These are phyloP conservation scores for Emmelina monodactyla DNA, from an alignment of 2,888 invertebrate species.

Conservation along the genomic window DNA sequence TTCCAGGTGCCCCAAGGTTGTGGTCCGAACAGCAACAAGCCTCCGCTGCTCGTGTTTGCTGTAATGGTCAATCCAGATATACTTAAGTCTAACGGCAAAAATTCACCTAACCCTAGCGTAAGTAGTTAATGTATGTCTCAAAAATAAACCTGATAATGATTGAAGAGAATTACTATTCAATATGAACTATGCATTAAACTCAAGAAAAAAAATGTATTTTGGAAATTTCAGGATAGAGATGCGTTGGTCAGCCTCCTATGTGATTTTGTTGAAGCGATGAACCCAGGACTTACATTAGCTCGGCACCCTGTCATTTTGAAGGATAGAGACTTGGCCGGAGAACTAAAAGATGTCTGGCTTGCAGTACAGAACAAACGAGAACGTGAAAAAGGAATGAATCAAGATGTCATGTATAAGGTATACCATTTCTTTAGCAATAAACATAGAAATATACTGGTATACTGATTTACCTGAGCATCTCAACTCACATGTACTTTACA, in stretches of 20 bases:
- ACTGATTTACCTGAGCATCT: too few species aligned
- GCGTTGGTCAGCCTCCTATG: constrained; percentile 73
- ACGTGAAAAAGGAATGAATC: constrained; percentile 52
- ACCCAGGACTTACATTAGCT: constrained; percentile 68
- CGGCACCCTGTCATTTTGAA: constrained; percentile 69
- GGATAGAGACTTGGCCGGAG: constrained; percentile 75
- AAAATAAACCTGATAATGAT: constrained; percentile 1
- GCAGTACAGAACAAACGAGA: constrained; percentile 70
- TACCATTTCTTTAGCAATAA: too few species aligned
- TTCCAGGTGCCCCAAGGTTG: constrained; percentile 66
- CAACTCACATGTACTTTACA: too few species aligned
- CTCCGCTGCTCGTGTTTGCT: constrained; percentile 72
- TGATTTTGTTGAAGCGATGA: constrained; percentile 78
- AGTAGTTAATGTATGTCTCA: constrained; percentile 13
- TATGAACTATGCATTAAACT: background rate
- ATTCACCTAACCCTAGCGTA: constrained; percentile 70
- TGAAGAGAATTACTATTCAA: too few species aligned
- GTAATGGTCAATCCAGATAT: constrained; percentile 79
- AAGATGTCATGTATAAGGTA: constrained; percentile 60
- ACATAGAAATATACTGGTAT: too few species aligned
- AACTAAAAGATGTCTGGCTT: constrained; percentile 77
- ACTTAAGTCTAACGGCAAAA: constrained; percentile 72
- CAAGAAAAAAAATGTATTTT: background rate
- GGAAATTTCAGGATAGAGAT: constrained; percentile 68
- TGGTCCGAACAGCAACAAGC: constrained; percentile 62